Evolutionary conservation across 2,113 vertebrate genomes (phyloP), one percentile per base, ranked within the genome.

Genomic region (Brachirus orientalis): DNA sequence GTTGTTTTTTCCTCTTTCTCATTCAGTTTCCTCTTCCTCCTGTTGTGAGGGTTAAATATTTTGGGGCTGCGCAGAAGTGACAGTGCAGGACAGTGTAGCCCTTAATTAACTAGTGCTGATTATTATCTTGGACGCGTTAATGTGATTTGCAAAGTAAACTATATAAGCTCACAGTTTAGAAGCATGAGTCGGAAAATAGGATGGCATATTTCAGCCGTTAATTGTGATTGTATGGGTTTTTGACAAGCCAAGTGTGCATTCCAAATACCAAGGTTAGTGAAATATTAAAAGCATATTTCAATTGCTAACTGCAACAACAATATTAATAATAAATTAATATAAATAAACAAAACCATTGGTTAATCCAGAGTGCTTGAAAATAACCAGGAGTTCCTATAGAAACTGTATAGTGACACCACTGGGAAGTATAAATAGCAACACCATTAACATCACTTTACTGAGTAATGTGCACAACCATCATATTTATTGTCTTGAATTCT

Each of bases 371-470:
- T n/a, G n/a, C n/a, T n/a, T n/a, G n/a, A n/a, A n/a, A n/a, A 28
- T 28, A 17, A 50, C 47, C 4, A 33, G 28, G 8, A 9, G 51
- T 51, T 60, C 10, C 58, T 68, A 54, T 75, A 77, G 52, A 58
- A 8, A 45, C 16, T 45, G 46, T 44, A 20, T 10, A 36, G 56
- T 63, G 69, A 70, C 47, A 44, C 19, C 51, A 54, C 20, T 19
- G 33, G 22, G 12, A 22, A 63, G 60, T 85, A 80, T 78, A 58
- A 79, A 72, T 77, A 63, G 59, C 56, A 45, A 14, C 17, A 10
- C 75, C 51, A 72, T 63, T 72, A 82, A 45, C 71, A 43, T 59
- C 56, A 40, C 19, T 55, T 69, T 20, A 41, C 41, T 9, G 19
- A 16, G 52, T 1, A 22, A 50, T 3, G 11, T 50, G 7, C 37